Evolutionary conservation across 1,140 invertebrate genomes (phyloP).

Genomic region (Diplogasteroides magnus): DNA sequence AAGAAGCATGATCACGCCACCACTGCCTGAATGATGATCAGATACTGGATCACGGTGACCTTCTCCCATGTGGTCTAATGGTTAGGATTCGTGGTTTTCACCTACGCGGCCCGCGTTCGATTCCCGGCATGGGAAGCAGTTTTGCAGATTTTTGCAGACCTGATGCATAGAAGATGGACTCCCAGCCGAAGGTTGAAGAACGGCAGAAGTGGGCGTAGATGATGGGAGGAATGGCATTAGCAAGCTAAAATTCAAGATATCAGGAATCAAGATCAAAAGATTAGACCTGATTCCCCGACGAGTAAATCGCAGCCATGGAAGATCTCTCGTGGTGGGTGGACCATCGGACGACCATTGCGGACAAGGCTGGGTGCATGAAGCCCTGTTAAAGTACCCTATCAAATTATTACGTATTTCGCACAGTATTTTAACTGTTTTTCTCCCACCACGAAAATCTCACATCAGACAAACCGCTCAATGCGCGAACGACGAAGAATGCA

Average conservation of each 20-base stretch:
- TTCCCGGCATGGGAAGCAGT: conserved; percentile 67
- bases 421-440: not conserved
- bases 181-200: too few species aligned
- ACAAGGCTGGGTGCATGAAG: not conserved
- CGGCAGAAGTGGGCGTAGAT: too few species aligned
- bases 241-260: too few species aligned
- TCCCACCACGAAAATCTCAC: not conserved
- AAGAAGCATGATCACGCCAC: not conserved
- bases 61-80: too few species aligned
- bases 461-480: not conserved
- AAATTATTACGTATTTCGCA: not conserved
- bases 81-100: too few species aligned
- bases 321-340: not conserved
- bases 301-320: not conserved
- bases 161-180: too few species aligned
- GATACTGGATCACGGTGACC: not conserved
- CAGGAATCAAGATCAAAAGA: too few species aligned
- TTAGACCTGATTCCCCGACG: not conserved
- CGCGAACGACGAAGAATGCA: not conserved
- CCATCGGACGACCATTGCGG: not conserved
- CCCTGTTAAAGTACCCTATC: not conserved
- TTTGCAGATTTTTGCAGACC: too few species aligned
- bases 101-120: conserved; percentile 75
- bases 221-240: too few species aligned
- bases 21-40: too few species aligned